phyloP scores from a whole-genome alignment of 2,113 vertebrate species.

The Ammodytes marinus region DNA sequence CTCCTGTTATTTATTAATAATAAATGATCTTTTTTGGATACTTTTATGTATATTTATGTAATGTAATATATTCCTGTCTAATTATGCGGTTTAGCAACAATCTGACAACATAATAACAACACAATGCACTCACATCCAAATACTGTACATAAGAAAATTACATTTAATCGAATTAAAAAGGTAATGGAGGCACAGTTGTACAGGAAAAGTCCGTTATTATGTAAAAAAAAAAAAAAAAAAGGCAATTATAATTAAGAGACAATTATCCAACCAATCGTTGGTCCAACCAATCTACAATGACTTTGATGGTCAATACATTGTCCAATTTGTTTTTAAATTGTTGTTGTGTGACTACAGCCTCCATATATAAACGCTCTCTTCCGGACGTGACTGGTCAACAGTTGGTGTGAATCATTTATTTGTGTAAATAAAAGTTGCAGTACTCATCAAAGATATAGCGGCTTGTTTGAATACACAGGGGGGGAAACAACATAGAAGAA shows the following conservation, averaged over 20 bases:
- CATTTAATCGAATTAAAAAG: too few relatives aligned
- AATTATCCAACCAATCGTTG: background rate
- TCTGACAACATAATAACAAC: background rate
- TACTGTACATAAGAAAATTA: too few relatives aligned
- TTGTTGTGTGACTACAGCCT: background rate
- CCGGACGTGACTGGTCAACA: background rate
- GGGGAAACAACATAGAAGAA: conserved; percentile 4
- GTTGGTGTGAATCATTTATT: background rate
- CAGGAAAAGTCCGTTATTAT: background rate
- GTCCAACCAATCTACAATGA: background rate
- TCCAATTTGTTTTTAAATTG: background rate
- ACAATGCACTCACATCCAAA: background rate
- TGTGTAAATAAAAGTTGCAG: background rate
- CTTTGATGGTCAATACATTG: background rate
- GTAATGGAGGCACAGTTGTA: background rate
- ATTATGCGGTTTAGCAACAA: background rate
- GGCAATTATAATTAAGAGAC: background rate
- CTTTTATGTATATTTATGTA: too few relatives aligned
- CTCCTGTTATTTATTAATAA: conserved; percentile 2
- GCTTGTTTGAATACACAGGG: background rate
- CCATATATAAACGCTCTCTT: background rate
- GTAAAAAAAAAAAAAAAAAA: background rate
- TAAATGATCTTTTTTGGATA: background rate
- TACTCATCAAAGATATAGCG: background rate
- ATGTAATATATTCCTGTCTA: background rate